phyloP scores from a whole-genome alignment of 2,797 vertebrate species.

The Pagetopsis macropterus region DNA sequence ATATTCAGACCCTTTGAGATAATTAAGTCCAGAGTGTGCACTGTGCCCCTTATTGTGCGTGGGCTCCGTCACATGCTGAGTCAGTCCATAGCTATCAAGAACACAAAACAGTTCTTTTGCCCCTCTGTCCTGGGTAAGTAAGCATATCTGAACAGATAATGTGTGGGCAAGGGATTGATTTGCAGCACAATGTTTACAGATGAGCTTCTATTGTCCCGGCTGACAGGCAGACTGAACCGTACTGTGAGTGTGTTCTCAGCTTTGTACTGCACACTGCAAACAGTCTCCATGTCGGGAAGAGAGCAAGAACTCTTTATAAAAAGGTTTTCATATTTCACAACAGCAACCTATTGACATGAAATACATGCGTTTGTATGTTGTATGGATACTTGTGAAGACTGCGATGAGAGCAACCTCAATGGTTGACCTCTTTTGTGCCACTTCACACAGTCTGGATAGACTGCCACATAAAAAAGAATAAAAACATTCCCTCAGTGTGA shows the following conservation, averaged over 20 bases:
- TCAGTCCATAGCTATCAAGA: too few relatives aligned
- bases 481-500: conserved; percentile 2
- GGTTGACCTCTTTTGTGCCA: conserved; percentile 17
- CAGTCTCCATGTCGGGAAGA: conserved; percentile 3
- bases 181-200: conserved; percentile 48
- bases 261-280: conserved; percentile 15
- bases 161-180: conserved; percentile 42
- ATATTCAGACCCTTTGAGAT: too few relatives aligned
- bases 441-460: conserved; percentile 22
- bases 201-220: conserved; percentile 42
- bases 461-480: neutral
- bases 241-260: conserved; percentile 1
- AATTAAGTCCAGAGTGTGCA: too few relatives aligned
- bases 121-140: neutral
- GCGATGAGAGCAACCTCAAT: neutral
- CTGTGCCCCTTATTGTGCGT: too few relatives aligned
- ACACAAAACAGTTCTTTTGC: too few relatives aligned
- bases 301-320: conserved; percentile 6
- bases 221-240: conserved; percentile 33
- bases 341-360: conserved; percentile 13
- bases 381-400: conserved; percentile 19
- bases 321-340: neutral
- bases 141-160: conserved; percentile 47
- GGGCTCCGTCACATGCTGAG: too few relatives aligned
- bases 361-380: conserved; percentile 3